These are phyloP conservation scores for Nanger granti DNA, from an alignment of 2,113 vertebrate genomes.

Conservation along the genomic window DNA sequence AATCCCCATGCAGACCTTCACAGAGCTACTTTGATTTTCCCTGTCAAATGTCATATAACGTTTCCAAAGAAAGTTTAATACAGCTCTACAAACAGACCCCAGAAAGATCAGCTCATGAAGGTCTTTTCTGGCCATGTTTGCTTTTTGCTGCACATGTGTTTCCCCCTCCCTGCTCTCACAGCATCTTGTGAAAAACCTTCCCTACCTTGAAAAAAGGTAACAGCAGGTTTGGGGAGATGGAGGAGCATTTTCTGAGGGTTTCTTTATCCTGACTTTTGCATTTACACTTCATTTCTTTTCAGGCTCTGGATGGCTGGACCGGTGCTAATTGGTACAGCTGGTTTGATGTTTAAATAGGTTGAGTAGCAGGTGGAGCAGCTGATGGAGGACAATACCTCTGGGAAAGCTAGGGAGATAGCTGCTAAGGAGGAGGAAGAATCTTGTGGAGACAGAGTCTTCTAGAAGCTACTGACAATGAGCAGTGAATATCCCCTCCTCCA, in stretches of 20 bases:
- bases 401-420: background rate
- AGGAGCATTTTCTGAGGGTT: background rate
- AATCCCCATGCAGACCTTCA: background rate
- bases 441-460: background rate
- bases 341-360: conserved; percentile 32
- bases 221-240: background rate
- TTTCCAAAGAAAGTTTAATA: conserved; percentile 37
- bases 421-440: background rate
- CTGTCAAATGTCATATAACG: background rate
- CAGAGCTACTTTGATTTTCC: background rate
- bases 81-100: conserved; percentile 20
- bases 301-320: background rate
- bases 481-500: background rate
- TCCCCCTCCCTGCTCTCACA: background rate
- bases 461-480: background rate
- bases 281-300: conserved; percentile 37
- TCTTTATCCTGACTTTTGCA: conserved; percentile 11
- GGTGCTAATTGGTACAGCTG: conserved; percentile 42
- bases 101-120: background rate
- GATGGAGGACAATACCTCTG: conserved; percentile 19
- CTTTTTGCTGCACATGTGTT: background rate
- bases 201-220: background rate
- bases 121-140: background rate
- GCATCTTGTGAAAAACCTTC: background rate
- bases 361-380: conserved; percentile 30